phyloP scores from a whole-genome alignment of 2,888 invertebrate species.

The Leptothorax acervorum region DNA sequence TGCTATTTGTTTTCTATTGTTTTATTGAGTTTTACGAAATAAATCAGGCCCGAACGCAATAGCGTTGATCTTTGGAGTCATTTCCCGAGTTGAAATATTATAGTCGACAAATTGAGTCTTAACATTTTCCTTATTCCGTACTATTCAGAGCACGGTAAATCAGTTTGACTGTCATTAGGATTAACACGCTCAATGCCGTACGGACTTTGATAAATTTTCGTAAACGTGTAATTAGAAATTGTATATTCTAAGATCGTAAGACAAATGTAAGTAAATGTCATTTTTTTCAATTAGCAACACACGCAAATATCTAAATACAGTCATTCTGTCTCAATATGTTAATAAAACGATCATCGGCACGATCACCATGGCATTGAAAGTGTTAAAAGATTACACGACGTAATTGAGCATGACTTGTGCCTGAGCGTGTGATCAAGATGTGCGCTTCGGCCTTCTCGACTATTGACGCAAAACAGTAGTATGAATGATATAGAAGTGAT shows the following conservation, averaged over 20 bases:
- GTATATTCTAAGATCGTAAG: background rate
- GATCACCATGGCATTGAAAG: constrained; percentile 8
- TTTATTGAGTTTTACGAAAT: background rate
- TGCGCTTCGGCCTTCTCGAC: constrained; percentile 67
- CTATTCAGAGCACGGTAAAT: constrained; percentile 46
- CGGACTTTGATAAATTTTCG: background rate
- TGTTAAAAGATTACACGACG: constrained; percentile 11
- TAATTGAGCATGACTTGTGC: constrained; percentile 16
- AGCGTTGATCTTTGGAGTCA: background rate
- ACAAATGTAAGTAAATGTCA: background rate
- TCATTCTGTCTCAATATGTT: background rate
- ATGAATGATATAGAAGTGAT: constrained; percentile 83
- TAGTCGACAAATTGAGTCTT: background rate
- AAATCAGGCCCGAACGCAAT: background rate
- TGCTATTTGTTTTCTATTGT: background rate
- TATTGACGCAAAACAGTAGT: constrained; percentile 83
- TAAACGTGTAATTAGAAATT: background rate
- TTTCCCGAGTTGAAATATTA: background rate
- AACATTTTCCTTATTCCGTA: background rate
- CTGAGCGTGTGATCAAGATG: constrained; percentile 41
- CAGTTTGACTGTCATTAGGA: constrained; percentile 41
- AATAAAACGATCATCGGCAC: background rate
- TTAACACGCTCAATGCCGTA: constrained; percentile 29
- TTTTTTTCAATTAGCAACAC: background rate
- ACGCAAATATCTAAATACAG: background rate